Conservation (phyloP, 2,113 vertebrate species). For the Myrmophylax atrothorax region DNA sequence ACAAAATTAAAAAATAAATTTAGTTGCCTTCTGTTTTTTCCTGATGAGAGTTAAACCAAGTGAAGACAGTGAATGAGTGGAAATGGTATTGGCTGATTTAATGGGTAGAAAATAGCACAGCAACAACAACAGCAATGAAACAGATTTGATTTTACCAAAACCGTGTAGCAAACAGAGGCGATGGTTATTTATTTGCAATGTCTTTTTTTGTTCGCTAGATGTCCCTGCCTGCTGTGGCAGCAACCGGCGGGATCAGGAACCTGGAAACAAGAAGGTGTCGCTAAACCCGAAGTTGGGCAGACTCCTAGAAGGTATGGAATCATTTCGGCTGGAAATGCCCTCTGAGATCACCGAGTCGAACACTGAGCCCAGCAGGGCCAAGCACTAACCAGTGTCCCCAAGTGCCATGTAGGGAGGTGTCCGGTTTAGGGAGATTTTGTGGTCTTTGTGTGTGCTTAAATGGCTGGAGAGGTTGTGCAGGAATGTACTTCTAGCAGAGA, state of each 20-base stretch:
- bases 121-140: background rate
- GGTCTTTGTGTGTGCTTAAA: background rate
- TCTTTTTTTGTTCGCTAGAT: conserved; percentile 42
- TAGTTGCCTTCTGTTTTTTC: background rate
- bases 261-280: background rate
- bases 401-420: background rate
- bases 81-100: background rate
- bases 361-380: background rate
- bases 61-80: background rate
- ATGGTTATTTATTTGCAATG: background rate
- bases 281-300: background rate
- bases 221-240: conserved; percentile 37
- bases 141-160: background rate
- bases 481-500: background rate
- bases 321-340: background rate
- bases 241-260: background rate
- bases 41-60: background rate
- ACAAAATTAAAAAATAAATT: background rate
- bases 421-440: background rate
- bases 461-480: background rate
- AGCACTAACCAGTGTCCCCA: background rate
- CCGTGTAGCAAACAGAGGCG: rapidly evolving
- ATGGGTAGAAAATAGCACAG: background rate
- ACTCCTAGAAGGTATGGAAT: background rate
- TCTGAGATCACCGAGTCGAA: background rate